Conservation (phyloP, 2,888 invertebrate species). For the Ornithoptera alexandrae region DNA sequence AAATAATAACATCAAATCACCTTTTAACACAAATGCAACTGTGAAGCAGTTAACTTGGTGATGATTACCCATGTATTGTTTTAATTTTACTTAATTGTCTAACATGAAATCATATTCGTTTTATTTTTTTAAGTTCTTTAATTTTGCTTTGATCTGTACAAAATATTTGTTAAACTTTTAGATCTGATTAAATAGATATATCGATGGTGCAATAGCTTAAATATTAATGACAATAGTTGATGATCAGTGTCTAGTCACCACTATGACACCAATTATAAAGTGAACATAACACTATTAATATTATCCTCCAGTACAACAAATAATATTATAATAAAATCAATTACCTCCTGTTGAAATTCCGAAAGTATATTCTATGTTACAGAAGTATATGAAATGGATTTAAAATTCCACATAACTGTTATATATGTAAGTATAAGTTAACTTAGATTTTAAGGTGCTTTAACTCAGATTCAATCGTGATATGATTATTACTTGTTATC, state of each 20-base stretch:
- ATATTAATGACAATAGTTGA: slow-evolving; percentile 34
- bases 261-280: slow-evolving; percentile 41
- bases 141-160: slow-evolving; percentile 79
- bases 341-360: slow-evolving; percentile 75
- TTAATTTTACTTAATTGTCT: slow-evolving; percentile 63
- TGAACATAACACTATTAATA: slow-evolving; percentile 45
- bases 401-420: slow-evolving; percentile 55
- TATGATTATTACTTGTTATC: slow-evolving; percentile 50
- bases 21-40: slow-evolving; percentile 59
- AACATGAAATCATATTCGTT: slow-evolving; percentile 63
- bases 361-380: slow-evolving; percentile 68
- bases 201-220: slow-evolving; percentile 30
- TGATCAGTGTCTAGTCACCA: slow-evolving; percentile 44
- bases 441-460: slow-evolving; percentile 69
- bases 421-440: slow-evolving; percentile 53
- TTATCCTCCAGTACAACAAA: slow-evolving; percentile 62
- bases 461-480: slow-evolving; percentile 72
- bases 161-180: slow-evolving; percentile 59
- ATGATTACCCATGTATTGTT: slow-evolving; percentile 58
- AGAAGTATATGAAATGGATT: slow-evolving; percentile 56
- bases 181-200: slow-evolving; percentile 62
- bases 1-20: slow-evolving; percentile 56
- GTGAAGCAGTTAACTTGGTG: slow-evolving; percentile 71
- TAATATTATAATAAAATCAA: slow-evolving; percentile 40
- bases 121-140: slow-evolving; percentile 69